Conservation (phyloP, 1,140 invertebrate species). For the Pachyrhynchus sulphureomaculatus region DNA sequence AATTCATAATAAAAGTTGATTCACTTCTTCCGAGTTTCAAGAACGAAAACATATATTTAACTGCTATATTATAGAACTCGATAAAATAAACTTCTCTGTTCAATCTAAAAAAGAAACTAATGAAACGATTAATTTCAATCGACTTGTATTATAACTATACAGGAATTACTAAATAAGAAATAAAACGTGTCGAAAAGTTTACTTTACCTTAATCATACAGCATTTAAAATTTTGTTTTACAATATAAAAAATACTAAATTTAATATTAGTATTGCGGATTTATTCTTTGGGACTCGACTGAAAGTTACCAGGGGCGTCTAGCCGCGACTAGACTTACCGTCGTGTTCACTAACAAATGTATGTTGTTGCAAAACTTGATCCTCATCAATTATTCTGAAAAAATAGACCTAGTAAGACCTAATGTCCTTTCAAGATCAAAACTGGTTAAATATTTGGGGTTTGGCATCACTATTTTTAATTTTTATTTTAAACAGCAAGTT, state of each 20-base stretch:
- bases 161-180: too few relatives aligned
- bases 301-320: constrained; percentile 42
- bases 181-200: not conserved
- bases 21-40: not conserved
- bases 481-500: not conserved
- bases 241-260: not conserved
- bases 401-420: constrained; percentile 51
- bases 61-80: not conserved
- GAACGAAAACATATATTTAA: not conserved
- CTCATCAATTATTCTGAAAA: constrained; percentile 52
- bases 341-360: constrained; percentile 47
- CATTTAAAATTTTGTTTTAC: not conserved
- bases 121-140: too few relatives aligned
- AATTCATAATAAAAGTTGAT: constrained; percentile 1
- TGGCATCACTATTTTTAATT: constrained; percentile 6
- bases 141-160: too few relatives aligned
- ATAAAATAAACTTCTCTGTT: not conserved
- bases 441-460: constrained; percentile 12
- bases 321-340: constrained; percentile 53
- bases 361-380: constrained; percentile 50
- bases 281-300: not conserved
- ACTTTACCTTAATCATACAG: not conserved
- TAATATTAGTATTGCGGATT: constrained; percentile 2
- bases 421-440: constrained; percentile 17
- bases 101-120: not conserved